Evolutionary conservation across 2,797 vertebrate genomes (phyloP), one percentile per base, ranked within the genome.

Genomic region (Borostomias antarcticus): DNA sequence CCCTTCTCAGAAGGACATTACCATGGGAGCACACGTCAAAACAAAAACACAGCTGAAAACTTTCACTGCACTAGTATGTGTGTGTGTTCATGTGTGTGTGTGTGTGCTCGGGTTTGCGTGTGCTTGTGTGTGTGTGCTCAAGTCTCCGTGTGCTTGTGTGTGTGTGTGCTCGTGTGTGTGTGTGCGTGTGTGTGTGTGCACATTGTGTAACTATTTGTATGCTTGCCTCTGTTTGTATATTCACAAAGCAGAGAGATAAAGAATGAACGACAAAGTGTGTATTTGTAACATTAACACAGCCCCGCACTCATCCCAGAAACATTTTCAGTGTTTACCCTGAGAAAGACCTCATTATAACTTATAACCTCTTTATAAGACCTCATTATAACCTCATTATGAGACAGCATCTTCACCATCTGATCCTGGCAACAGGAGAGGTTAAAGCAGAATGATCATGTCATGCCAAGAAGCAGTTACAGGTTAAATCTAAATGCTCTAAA

Each of bases 11-110:
- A 75, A 68, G 72, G 72, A 74, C 61, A 75, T 81, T 56, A 57
- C 70, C 61, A 79, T 77, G 72, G 76, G 13, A 66, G 62, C 65
- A 19, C 56, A 13, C 45, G 52, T 47, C 66, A 60, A 79, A 83
- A 83, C 76, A 83, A 71, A 71, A 83, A 81, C 74, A 81, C 78
- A 80, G 73, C 77, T 80, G 68, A 80, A 48, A 62, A 66, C 59
- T 69, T 59, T 56, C 52, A 43, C 53, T 58, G 28, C 66, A 50
- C 64, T 52, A 33, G 50, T 43, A 19, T 54, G 45, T 51, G 33
- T 19, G 23, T 35, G 56, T 47, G 37, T 43, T 48, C 48, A 30
- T 61, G 25, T 51, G 50, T 53, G 25, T 62, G 62, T 57, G 48
- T 28, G 30, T 23, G 32, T 35, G 30, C 8, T 15, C 23, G 30